Evolutionary conservation across 2,113 vertebrate species (phyloP).

Genomic region (Centropus unirufus): DNA sequence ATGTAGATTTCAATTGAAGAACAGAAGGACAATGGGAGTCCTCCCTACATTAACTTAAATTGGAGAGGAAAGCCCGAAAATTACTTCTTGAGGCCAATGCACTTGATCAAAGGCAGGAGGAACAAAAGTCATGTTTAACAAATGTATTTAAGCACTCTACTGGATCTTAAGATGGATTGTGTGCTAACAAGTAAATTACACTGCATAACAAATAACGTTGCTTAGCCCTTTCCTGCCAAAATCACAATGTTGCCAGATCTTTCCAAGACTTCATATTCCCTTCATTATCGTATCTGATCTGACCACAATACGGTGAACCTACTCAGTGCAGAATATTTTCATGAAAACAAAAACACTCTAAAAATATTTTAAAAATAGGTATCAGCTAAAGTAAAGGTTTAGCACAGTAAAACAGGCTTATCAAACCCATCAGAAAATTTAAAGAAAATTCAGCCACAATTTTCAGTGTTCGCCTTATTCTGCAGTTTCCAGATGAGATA

Average conservation of each 20-base stretch:
- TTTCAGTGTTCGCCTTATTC: slow-evolving; percentile 9
- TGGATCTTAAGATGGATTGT: neutral
- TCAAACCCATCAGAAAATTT: slow-evolving; percentile 7
- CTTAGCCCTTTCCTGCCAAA: neutral
- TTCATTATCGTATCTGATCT: neutral
- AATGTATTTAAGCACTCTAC: neutral
- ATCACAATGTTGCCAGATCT: neutral
- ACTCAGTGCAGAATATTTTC: neutral
- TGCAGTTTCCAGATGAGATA: slow-evolving; percentile 17
- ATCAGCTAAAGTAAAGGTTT: neutral
- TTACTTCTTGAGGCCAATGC: neutral
- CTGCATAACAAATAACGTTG: neutral
- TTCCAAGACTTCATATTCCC: neutral
- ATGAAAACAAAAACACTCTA: neutral
- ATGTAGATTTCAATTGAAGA: neutral
- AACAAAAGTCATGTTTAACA: neutral
- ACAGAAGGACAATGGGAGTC: neutral
- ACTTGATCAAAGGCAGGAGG: neutral
- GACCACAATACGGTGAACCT: neutral
- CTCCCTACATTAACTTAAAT: neutral
- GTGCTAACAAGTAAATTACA: neutral
- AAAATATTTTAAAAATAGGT: neutral
- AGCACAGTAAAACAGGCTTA: neutral
- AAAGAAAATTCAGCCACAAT: slow-evolving; percentile 18
- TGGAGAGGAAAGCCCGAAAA: neutral